These are phyloP conservation scores for Drosophila setifemur DNA, from an alignment of 1,140 invertebrate genomes.

Conservation along the genomic window DNA sequence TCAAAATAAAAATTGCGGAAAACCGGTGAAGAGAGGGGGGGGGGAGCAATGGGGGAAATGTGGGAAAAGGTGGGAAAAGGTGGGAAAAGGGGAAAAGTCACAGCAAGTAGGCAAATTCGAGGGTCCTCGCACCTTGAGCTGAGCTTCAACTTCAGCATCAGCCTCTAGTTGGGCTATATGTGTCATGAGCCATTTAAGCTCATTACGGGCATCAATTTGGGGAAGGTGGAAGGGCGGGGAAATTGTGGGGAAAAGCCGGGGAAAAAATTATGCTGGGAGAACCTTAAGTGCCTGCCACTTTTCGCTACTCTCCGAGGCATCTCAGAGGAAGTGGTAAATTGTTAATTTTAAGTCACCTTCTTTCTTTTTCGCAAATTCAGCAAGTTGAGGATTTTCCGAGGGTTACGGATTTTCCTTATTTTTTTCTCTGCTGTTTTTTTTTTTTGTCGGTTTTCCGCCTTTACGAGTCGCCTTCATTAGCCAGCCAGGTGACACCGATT, in stretches of 20 bases:
- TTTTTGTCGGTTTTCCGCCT: neutral
- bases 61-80: too few species aligned
- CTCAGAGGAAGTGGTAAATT: constrained; percentile 75
- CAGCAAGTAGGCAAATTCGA: constrained; percentile 16
- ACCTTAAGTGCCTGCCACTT: constrained; percentile 32
- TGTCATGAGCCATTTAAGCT: constrained; percentile 82
- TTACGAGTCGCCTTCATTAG: constrained; percentile 22
- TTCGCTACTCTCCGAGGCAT: constrained; percentile 13
- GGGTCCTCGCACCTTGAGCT: constrained; percentile 26
- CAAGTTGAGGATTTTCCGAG: constrained; percentile 18
- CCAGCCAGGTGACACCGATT: constrained; percentile 29
- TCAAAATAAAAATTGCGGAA: neutral
- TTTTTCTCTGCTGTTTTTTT: too few species aligned
- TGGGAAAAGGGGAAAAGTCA: neutral
- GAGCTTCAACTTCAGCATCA: neutral
- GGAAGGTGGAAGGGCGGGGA: constrained; percentile 6
- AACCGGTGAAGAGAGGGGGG: neutral
- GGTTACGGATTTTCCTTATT: neutral
- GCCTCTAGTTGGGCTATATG: constrained; percentile 53
- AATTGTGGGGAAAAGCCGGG: neutral
- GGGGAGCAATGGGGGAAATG: neutral
- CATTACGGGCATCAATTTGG: constrained; percentile 81
- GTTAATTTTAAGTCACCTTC: constrained; percentile 70
- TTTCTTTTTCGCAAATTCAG: constrained; percentile 7
- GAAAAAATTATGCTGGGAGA: constrained; percentile 40